A percentile compares a stretch with the other conserved stretches of the same genome.
These are phyloP conservation scores for Luperina testacea DNA, from an alignment of 2,888 invertebrate species.

Conservation along the genomic window DNA sequence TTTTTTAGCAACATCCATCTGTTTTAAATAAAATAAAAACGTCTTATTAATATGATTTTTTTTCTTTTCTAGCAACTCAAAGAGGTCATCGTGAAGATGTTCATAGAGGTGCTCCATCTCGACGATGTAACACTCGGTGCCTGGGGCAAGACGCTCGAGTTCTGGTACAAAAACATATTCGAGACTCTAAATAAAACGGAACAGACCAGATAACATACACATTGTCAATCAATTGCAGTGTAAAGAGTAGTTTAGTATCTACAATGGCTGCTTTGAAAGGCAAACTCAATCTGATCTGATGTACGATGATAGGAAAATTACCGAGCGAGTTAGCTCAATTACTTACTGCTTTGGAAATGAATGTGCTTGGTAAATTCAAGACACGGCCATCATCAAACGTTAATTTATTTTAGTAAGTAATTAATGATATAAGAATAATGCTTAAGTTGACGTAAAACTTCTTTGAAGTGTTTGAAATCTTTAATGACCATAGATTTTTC, in stretches of 20 bases:
- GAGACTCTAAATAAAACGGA: slow-evolving; percentile 72
- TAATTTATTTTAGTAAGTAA: slow-evolving; percentile 31
- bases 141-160: slow-evolving; percentile 86
- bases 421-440: slow-evolving; percentile 1
- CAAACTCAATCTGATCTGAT: slow-evolving; percentile 58
- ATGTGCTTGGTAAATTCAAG: slow-evolving; percentile 13
- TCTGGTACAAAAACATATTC: slow-evolving; percentile 87
- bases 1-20: background rate
- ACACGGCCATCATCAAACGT: background rate
- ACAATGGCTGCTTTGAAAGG: slow-evolving; percentile 60
- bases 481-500: slow-evolving; percentile 10
- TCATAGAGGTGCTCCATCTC: slow-evolving; percentile 83
- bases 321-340: slow-evolving; percentile 18
- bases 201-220: slow-evolving; percentile 71
- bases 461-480: slow-evolving; percentile 4
- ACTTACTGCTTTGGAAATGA: background rate
- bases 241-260: slow-evolving; percentile 61
- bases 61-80: slow-evolving; percentile 81
- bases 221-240: slow-evolving; percentile 58
- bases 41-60: background rate
- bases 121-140: slow-evolving; percentile 81
- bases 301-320: slow-evolving; percentile 46
- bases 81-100: slow-evolving; percentile 85
- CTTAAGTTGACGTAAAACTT: slow-evolving; percentile 16
- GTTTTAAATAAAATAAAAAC: background rate